phyloP scores from a whole-genome alignment of 2,113 vertebrate genomes.

The Plecturocebus donacophilus region DNA sequence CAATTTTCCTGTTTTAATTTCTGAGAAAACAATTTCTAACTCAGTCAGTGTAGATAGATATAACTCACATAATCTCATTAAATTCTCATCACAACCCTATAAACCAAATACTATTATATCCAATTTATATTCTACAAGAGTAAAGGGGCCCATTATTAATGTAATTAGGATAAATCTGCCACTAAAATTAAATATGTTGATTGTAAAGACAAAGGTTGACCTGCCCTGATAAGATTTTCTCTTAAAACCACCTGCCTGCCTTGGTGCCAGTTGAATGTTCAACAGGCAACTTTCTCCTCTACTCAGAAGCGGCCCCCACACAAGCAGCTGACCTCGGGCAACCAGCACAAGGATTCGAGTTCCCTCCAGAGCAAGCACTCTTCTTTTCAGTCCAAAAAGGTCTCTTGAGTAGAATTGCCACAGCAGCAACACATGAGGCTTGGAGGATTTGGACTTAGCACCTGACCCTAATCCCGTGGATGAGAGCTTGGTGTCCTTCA shows the following conservation, averaged over 20 bases:
- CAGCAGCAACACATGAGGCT: not conserved
- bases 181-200: too few species aligned
- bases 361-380: not conserved
- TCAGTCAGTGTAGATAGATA: not conserved
- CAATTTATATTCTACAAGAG: not conserved
- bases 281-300: rapidly evolving
- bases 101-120: not conserved
- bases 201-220: not conserved
- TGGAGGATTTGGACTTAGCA: not conserved
- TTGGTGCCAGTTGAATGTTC: rapidly evolving
- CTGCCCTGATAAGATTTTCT: not conserved
- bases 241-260: not conserved
- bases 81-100: not conserved
- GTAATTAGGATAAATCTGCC: not conserved
- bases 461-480: not conserved
- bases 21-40: not conserved
- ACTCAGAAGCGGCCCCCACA: rapidly evolving
- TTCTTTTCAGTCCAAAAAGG: not conserved
- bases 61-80: not conserved
- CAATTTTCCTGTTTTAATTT: not conserved
- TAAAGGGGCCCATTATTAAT: not conserved
- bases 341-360: rapidly evolving
- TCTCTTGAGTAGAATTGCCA: not conserved
- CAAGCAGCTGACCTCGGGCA: rapidly evolving
- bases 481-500: not conserved